Evolutionary conservation across 2,888 invertebrate genomes (phyloP).

Genomic region (Trilocha varians): DNA sequence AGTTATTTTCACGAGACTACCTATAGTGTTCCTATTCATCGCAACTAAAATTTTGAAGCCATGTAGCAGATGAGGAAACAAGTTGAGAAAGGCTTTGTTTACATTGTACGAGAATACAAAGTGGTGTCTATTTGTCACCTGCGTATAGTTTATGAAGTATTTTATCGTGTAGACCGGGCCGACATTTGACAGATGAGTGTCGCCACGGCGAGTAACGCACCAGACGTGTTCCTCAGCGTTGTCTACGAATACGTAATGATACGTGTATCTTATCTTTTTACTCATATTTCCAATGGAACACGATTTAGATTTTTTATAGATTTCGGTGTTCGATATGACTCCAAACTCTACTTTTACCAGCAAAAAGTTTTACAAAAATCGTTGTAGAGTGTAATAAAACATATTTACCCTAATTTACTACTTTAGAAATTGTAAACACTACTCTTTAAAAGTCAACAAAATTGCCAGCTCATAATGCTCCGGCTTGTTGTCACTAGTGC

Average conservation of each 20-base stretch:
- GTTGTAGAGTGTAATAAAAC: no score
- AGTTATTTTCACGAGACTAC: no score
- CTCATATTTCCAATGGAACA: constrained; percentile 25
- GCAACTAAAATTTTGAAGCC: no score
- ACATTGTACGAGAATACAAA: constrained; percentile 6
- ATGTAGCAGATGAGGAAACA: not conserved
- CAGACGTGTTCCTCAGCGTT: constrained; percentile 59
- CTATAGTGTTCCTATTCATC: no score
- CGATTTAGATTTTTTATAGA: constrained; percentile 10
- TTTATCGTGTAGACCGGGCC: constrained; percentile 16
- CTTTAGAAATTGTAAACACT: not conserved
- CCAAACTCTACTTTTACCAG: no score
- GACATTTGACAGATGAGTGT: constrained; percentile 46
- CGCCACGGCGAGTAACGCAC: constrained; percentile 26
- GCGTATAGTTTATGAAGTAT: constrained; percentile 40
- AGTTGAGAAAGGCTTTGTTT: not conserved
- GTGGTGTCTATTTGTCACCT: constrained; percentile 34
- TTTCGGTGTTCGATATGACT: not conserved
- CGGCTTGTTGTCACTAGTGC: no score
- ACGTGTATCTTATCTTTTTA: constrained; percentile 11
- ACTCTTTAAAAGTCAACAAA: not conserved
- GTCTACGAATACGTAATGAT: constrained; percentile 46
- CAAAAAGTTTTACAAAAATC: not conserved
- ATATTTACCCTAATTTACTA: no score
- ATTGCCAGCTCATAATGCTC: no score